Base-by-base conservation (phyloP, 1,140 invertebrate genomes). In the Geopemphigus sp. region DNA sequence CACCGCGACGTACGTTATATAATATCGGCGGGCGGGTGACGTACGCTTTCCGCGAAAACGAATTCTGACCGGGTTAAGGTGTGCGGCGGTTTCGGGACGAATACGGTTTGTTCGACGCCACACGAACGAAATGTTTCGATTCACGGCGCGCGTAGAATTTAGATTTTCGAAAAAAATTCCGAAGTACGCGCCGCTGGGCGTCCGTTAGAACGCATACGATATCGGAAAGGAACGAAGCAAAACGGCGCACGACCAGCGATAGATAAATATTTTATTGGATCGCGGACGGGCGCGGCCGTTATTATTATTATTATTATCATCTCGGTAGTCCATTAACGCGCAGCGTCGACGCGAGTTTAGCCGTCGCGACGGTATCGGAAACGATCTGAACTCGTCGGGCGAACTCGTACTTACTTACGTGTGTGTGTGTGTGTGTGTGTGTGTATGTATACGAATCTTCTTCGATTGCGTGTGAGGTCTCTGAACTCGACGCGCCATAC, bases 231-330 rank as follows among this genome's bases (percentile, higher is more conserved):
- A 15, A 24, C 15, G n/a, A 19, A n/a, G n/a, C n/a, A 47, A 68
- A 47, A 47, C 32, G 64, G 39, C 39, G 24, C 32, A 39, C n/a
- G n/a, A n/a, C n/a, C n/a, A n/a, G n/a, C n/a, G n/a, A n/a, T n/a
- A 68, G 64, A 68, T 39, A 19, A 11, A 11, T 32, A 39, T 68
- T 68, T 68, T 68, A 47, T 68, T 68, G 39, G 64, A 68, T 68
- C 64, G 39, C 64, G 64, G 39, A 32, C 29, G 61, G 29, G 63
- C 11, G 63, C 59, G 64, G 64, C 64, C 5, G 64, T 68, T 68
- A 68, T 68, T n/a, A 47, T 68, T 39, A 39, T 68, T 1, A 39
- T 68, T 68, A 68, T 68, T n/a, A 47, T 68, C 64, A 39, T 68
- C 64, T 32, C 64, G 39, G 0, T 6, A n/a, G 64, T 68, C 64